Percentiles rank a stretch among this genome's conserved stretches.
Evolutionary conservation across 2,888 invertebrate genomes (phyloP).

Genomic region (Matsumyia berberina): DNA sequence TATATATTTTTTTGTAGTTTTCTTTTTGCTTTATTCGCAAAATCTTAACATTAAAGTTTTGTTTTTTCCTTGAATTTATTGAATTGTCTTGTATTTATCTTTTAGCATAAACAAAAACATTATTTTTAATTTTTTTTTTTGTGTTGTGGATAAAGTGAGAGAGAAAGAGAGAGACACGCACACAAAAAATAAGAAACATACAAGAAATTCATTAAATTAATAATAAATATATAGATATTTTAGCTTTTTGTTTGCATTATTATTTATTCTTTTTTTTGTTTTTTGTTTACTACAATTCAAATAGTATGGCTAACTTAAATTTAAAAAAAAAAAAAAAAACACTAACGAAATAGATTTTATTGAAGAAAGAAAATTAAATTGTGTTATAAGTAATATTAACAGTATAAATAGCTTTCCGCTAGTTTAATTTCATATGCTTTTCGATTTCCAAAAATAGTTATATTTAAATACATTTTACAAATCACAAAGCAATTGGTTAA

Average conservation of each 20-base stretch:
- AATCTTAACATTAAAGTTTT: conserved; percentile 48
- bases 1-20: conserved; percentile 66
- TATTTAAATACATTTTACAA: conserved; percentile 35
- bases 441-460: conserved; percentile 16
- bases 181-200: conserved; percentile 60
- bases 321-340: conserved; percentile 28
- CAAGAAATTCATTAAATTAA: conserved; percentile 49
- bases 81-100: conserved; percentile 34
- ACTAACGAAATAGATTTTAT: conserved; percentile 23
- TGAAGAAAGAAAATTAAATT: conserved; percentile 9
- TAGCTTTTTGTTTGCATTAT: conserved; percentile 51
- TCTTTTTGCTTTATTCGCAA: conserved; percentile 52
- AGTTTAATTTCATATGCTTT: conserved; percentile 14
- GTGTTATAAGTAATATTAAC: neutral
- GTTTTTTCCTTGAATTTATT: conserved; percentile 36
- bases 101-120: conserved; percentile 44
- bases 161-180: conserved; percentile 46
- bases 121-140: conserved; percentile 20
- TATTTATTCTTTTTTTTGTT: conserved; percentile 45
- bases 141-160: conserved; percentile 53
- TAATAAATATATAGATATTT: conserved; percentile 46
- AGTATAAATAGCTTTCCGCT: conserved; percentile 13
- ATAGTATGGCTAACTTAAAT: conserved; percentile 62
- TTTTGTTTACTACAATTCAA: conserved; percentile 44
- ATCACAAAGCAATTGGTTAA: conserved; percentile 34